A percentile compares a stretch with the other conserved stretches of the same genome.
These are phyloP conservation scores for Meteorus sp. DNA, from an alignment of 1,140 invertebrate species.

Conservation along the genomic window DNA sequence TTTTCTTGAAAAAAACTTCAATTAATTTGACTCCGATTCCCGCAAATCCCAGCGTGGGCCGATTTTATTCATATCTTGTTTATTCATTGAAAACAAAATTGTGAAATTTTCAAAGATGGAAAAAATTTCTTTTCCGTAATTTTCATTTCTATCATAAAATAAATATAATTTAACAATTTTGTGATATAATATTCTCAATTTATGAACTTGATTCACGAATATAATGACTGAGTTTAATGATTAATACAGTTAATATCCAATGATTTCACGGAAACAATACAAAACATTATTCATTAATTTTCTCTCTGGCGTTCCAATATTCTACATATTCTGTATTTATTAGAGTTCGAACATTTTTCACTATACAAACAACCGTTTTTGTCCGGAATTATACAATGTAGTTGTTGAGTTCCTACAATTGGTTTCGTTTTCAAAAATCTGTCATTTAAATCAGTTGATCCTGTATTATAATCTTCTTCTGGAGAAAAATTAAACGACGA, in stretches of 20 bases:
- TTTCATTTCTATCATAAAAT: not conserved
- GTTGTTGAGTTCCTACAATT: not conserved
- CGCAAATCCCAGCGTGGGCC: not conserved
- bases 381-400: slow-evolving; percentile 10
- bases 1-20: not conserved
- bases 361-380: slow-evolving; percentile 2
- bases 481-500: not conserved
- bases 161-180: not conserved
- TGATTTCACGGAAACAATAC: not conserved
- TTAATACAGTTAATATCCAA: not conserved
- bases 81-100: not conserved
- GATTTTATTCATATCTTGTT: not conserved
- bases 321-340: slow-evolving; percentile 10
- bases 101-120: not conserved
- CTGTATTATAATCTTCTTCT: slow-evolving; percentile 8
- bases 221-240: not conserved
- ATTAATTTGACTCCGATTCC: not conserved
- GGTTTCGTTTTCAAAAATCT: slow-evolving; percentile 1
- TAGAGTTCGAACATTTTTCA: not conserved
- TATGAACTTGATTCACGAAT: not conserved
- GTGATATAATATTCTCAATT: not conserved
- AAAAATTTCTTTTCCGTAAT: slow-evolving; percentile 3
- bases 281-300: not conserved
- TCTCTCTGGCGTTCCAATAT: slow-evolving; percentile 3
- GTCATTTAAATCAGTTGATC: not conserved